Conservation (phyloP, 2,113 vertebrate genomes). For the Talpa occidentalis region DNA sequence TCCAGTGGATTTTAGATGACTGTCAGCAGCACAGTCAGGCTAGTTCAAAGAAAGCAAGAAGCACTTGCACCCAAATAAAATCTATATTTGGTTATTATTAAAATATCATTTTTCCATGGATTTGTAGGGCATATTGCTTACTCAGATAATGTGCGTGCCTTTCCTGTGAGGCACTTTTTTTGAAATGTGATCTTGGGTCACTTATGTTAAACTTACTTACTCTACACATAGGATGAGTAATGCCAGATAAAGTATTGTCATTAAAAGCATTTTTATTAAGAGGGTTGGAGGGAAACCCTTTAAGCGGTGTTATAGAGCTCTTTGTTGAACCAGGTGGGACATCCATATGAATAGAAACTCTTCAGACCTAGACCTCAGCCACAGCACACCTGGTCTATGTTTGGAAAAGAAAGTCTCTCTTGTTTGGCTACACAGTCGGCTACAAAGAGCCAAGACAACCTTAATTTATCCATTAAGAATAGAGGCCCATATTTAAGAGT, state of each 20-base stretch:
- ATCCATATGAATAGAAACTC: slow-evolving; percentile 72
- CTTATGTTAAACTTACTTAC: slow-evolving; percentile 70
- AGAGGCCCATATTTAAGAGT: slow-evolving; percentile 89
- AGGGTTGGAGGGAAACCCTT: slow-evolving; percentile 55
- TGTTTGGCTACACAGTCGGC: slow-evolving; percentile 83
- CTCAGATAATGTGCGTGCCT: slow-evolving; percentile 71
- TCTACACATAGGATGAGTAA: slow-evolving; percentile 60
- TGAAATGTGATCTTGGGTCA: slow-evolving; percentile 69
- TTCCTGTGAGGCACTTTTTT: slow-evolving; percentile 67
- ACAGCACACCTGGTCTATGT: slow-evolving; percentile 86
- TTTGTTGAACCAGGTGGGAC: slow-evolving; percentile 81
- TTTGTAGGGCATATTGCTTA: slow-evolving; percentile 67
- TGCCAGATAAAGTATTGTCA: slow-evolving; percentile 72
- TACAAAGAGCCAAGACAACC: slow-evolving; percentile 87
- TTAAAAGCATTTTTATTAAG: slow-evolving; percentile 66
- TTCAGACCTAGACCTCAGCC: slow-evolving; percentile 71
- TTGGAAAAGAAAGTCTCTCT: slow-evolving; percentile 86
- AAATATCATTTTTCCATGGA: slow-evolving; percentile 75
- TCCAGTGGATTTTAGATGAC: slow-evolving; percentile 40
- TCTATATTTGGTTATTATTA: slow-evolving; percentile 77
- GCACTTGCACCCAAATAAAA: slow-evolving; percentile 62
- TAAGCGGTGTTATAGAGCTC: slow-evolving; percentile 44
- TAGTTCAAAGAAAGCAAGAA: slow-evolving; percentile 65
- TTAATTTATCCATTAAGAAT: slow-evolving; percentile 90
- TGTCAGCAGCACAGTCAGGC: slow-evolving; percentile 35